A percentile compares a stretch with the other conserved stretches of the same genome.
These are phyloP conservation scores for Episyrphus balteatus DNA, from an alignment of 1,140 invertebrate genomes.

Conservation along the genomic window DNA sequence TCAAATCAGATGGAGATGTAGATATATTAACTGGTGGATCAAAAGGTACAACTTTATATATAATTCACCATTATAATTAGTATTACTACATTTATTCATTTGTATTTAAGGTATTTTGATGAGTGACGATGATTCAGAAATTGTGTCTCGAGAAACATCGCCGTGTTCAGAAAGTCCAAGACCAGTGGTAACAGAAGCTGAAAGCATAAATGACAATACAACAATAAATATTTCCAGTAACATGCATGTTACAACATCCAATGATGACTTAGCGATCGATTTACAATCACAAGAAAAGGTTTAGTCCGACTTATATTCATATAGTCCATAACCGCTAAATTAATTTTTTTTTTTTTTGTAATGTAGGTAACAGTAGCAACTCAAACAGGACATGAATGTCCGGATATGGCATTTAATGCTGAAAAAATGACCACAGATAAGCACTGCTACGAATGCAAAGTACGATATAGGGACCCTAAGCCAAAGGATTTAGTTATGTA, in stretches of 20 bases:
- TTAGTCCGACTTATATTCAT: not conserved
- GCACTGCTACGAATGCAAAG: slow-evolving; percentile 87
- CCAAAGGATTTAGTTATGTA: slow-evolving; percentile 89
- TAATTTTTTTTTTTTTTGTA: not conserved
- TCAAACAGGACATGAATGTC: slow-evolving; percentile 66
- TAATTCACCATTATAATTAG: too few relatives aligned
- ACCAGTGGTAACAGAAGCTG: slow-evolving; percentile 6
- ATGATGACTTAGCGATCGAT: not conserved
- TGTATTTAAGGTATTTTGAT: slow-evolving; percentile 18
- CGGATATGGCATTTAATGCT: slow-evolving; percentile 55
- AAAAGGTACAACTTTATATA: too few relatives aligned
- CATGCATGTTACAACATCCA: slow-evolving; percentile 10
- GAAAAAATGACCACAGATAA: slow-evolving; percentile 69
- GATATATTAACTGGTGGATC: slow-evolving; percentile 30
- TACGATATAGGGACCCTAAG: slow-evolving; percentile 80
- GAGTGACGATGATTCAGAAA: slow-evolving; percentile 41
- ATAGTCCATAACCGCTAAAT: not conserved
- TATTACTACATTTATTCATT: not conserved
- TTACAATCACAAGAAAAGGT: not conserved
- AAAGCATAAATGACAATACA: not conserved
- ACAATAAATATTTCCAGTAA: slow-evolving; percentile 8
- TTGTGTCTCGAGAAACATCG: slow-evolving; percentile 51
- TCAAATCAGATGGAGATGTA: slow-evolving; percentile 49
- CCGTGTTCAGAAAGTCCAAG: slow-evolving; percentile 46
- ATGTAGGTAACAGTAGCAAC: slow-evolving; percentile 62